Conservation (phyloP, 2,113 vertebrate genomes). For the Herpetotheres cachinnans region DNA sequence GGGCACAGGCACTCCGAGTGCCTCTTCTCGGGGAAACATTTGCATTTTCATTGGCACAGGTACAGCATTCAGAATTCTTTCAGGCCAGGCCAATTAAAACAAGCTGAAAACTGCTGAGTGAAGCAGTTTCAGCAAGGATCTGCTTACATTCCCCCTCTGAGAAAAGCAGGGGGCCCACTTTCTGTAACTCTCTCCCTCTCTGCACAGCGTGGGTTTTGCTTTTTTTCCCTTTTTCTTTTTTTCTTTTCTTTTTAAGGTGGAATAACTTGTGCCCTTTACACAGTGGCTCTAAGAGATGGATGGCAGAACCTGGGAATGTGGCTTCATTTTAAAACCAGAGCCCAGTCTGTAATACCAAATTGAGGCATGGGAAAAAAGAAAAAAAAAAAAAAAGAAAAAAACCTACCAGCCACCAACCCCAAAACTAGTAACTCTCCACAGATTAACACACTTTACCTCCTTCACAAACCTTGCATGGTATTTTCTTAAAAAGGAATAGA, state of each 20-base stretch:
- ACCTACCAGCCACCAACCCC: background rate
- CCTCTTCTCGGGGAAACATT: constrained; percentile 51
- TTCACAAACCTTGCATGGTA: constrained; percentile 26
- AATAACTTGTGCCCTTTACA: constrained; percentile 33
- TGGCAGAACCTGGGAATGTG: constrained; percentile 1
- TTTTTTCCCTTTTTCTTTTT: background rate
- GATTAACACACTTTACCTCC: constrained; percentile 45
- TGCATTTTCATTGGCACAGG: constrained; percentile 76
- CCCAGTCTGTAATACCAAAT: background rate
- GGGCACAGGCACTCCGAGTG: background rate
- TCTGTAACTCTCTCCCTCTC: constrained; percentile 47
- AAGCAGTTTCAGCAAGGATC: constrained; percentile 69
- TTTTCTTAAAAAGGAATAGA: constrained; percentile 54
- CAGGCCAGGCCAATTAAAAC: constrained; percentile 79
- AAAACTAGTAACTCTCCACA: constrained; percentile 9
- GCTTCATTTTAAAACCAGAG: background rate
- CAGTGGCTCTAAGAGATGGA: constrained; percentile 6
- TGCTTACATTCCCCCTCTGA: constrained; percentile 71
- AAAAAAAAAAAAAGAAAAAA: background rate
- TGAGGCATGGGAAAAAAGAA: background rate
- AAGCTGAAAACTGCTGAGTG: constrained; percentile 74
- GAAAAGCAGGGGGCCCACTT: constrained; percentile 65
- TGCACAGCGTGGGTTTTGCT: constrained; percentile 18
- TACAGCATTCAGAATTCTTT: constrained; percentile 76
- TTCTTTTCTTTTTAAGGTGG: constrained; percentile 50